A percentile compares a stretch with the other conserved stretches of the same genome.
Conservation (phyloP, 2,113 vertebrate genomes). For the Cyprinus carpio region DNA sequence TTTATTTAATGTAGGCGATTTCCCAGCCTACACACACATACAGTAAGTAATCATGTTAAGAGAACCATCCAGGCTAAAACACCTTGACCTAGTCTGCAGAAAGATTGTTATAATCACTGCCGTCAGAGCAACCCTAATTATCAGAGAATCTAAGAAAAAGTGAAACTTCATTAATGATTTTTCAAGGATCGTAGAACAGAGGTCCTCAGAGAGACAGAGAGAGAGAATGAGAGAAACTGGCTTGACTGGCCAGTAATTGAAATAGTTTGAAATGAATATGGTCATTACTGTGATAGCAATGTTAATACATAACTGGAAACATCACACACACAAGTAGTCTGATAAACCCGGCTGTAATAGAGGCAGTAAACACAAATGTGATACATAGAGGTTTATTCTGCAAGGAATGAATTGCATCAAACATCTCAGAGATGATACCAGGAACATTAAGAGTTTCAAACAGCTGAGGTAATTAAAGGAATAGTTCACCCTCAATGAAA, state of each 20-base stretch:
- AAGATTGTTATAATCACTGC: slow-evolving; percentile 25
- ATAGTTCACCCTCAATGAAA: background rate
- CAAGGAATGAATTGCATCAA: background rate
- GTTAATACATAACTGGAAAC: slow-evolving; percentile 22
- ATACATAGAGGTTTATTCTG: background rate
- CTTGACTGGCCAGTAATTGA: slow-evolving; percentile 63
- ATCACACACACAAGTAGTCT: background rate
- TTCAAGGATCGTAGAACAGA: slow-evolving; percentile 8
- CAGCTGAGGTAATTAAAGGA: slow-evolving; percentile 3
- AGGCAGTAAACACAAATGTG: background rate
- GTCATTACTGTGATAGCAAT: slow-evolving; percentile 63
- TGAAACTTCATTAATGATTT: slow-evolving; percentile 36
- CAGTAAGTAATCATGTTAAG: background rate
- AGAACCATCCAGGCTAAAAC: background rate
- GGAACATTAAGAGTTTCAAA: background rate
- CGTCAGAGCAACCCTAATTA: slow-evolving; percentile 6
- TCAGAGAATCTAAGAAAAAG: slow-evolving; percentile 22
- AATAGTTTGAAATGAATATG: slow-evolving; percentile 71
- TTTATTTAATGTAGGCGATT: too few species aligned
- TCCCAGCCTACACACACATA: background rate
- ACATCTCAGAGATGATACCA: background rate
- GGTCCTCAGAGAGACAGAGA: background rate
- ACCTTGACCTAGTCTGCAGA: slow-evolving; percentile 10
- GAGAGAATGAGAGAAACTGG: background rate
- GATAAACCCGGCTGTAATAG: background rate